A percentile compares a stretch with the other conserved stretches of the same genome.
Evolutionary conservation across 2,113 vertebrate genomes (phyloP).

Genomic region (Clarias gariepinus): DNA sequence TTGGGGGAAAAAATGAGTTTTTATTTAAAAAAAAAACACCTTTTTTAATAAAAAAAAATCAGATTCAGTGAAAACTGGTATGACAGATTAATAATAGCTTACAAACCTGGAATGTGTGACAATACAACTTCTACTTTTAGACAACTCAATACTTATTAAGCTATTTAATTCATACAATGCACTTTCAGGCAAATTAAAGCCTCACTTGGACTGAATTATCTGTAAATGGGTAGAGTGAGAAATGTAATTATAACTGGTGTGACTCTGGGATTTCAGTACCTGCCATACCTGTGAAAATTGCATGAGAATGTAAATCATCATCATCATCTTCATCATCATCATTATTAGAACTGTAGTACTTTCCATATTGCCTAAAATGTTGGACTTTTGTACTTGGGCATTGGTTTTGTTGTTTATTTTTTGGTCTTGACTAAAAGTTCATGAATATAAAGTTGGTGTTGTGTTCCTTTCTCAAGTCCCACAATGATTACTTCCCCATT

Average conservation of each 20-base stretch:
- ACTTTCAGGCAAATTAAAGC: neutral
- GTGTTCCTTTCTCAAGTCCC: neutral
- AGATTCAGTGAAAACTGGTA: neutral
- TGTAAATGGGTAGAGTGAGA: neutral
- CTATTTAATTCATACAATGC: neutral
- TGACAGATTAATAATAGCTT: neutral
- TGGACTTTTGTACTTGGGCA: neutral
- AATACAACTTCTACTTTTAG: neutral
- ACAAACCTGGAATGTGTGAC: neutral
- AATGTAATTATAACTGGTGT: neutral
- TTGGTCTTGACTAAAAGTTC: neutral
- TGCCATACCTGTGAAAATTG: neutral
- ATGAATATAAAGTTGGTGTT: neutral
- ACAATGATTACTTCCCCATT: neutral
- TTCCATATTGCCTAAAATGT: neutral
- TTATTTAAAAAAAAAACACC: too few species aligned
- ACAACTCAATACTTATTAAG: neutral
- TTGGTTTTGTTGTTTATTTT: neutral
- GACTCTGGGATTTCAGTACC: neutral
- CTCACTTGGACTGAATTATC: neutral
- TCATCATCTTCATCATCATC: neutral
- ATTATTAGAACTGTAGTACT: neutral
- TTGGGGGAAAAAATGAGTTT: neutral
- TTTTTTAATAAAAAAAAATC: neutral
- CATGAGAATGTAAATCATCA: neutral